These are phyloP conservation scores for Lepas anatifera DNA, from an alignment of 2,888 invertebrate species.

Conservation along the genomic window DNA sequence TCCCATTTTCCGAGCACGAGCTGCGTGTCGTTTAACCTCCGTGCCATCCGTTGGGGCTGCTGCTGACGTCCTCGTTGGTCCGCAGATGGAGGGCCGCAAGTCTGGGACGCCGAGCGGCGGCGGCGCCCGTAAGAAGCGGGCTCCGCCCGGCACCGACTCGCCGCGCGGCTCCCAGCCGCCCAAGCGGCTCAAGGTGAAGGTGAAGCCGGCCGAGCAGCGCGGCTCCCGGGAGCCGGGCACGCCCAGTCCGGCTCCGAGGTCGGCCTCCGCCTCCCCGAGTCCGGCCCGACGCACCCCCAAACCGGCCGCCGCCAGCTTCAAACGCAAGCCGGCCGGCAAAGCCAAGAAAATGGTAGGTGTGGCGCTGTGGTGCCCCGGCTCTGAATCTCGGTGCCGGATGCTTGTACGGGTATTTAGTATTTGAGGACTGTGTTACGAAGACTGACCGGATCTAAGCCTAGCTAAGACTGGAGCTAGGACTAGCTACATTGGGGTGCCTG, in stretches of 20 bases:
- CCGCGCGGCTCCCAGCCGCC: background rate
- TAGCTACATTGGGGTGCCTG: no score
- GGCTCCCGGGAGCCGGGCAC: slow-evolving; percentile 22
- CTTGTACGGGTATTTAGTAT: no score
- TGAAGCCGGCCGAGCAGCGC: slow-evolving; percentile 17
- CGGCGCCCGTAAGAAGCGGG: background rate
- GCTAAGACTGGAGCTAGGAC: no score
- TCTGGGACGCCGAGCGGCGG: background rate
- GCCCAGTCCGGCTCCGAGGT: background rate
- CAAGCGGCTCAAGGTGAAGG: slow-evolving; percentile 14
- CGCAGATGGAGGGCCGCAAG: background rate
- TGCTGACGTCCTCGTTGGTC: no score
- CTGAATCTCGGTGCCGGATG: no score
- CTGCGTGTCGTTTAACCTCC: no score
- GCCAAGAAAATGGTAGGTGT: background rate
- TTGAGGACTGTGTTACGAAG: no score
- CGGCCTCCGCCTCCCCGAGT: background rate
- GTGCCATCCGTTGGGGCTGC: no score
- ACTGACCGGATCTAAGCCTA: no score
- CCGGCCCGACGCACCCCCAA: background rate
- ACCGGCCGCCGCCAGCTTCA: background rate
- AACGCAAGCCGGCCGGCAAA: background rate
- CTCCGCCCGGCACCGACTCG: background rate
- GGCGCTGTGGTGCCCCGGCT: no score
- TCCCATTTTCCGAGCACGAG: no score